Evolutionary conservation across 2,113 vertebrate genomes (phyloP).

Genomic region (Crotalus helleri): DNA sequence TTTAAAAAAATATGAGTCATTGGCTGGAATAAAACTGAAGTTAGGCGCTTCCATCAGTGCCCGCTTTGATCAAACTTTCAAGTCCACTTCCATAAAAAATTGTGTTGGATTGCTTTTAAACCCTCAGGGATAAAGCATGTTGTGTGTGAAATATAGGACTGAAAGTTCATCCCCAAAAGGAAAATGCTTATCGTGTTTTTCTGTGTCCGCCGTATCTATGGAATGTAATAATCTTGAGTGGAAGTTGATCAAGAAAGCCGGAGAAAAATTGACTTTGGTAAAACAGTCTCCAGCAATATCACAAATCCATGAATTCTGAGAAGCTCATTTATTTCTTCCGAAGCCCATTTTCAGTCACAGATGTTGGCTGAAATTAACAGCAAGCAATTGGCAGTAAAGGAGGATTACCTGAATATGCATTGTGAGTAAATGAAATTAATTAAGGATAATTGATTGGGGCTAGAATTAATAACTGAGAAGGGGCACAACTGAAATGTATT

Average conservation of each 20-base stretch:
- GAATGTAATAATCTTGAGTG: not conserved
- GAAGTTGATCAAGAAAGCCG: not conserved
- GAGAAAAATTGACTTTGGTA: slow-evolving; percentile 25
- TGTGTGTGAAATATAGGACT: not conserved
- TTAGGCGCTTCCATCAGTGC: not conserved
- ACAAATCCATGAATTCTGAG: slow-evolving; percentile 28
- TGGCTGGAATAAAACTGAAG: not conserved
- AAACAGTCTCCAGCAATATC: not conserved
- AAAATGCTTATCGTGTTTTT: not conserved
- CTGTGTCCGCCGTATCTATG: not conserved
- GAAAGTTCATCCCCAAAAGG: not conserved
- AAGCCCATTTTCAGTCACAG: slow-evolving; percentile 60
- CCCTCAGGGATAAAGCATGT: too few species aligned
- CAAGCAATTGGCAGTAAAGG: slow-evolving; percentile 73
- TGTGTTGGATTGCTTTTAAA: not conserved
- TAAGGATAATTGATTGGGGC: slow-evolving; percentile 74
- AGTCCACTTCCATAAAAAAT: not conserved
- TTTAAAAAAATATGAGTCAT: not conserved
- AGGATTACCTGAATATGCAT: slow-evolving; percentile 74
- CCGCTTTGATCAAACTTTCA: not conserved
- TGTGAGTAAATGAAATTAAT: slow-evolving; percentile 73
- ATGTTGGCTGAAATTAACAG: slow-evolving; percentile 66
- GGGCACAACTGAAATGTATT: slow-evolving; percentile 75
- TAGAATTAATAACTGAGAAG: slow-evolving; percentile 73
- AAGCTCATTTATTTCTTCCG: slow-evolving; percentile 53